Evolutionary conservation across 2,113 vertebrate species (phyloP).

Genomic region (Gasterosteus aculeatus): DNA sequence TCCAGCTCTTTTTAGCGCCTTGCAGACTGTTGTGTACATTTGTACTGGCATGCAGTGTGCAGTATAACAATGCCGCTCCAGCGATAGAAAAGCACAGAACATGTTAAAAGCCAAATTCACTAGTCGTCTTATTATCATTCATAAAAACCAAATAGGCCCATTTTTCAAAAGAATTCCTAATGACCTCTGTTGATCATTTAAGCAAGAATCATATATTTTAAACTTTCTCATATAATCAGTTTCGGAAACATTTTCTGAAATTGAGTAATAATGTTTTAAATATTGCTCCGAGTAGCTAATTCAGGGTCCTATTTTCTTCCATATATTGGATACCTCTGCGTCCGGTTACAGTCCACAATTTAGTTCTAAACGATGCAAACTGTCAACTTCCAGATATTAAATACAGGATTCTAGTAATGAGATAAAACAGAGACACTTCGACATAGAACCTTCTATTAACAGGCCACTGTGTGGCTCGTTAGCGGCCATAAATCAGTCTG

Average conservation of each 20-base stretch:
- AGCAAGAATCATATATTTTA: constrained; percentile 24
- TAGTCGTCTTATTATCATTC: not conserved
- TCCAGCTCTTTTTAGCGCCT: constrained; percentile 13
- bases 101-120: constrained; percentile 17
- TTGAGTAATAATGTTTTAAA: constrained; percentile 9
- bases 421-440: constrained; percentile 29
- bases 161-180: not conserved
- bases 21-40: constrained; percentile 9
- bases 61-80: constrained; percentile 2
- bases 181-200: constrained; percentile 32
- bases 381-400: constrained; percentile 19
- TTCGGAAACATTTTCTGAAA: not conserved
- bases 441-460: constrained; percentile 27
- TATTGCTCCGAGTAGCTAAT: constrained; percentile 11
- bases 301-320: constrained; percentile 1
- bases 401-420: constrained; percentile 36
- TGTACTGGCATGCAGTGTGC: not conserved
- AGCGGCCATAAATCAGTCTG: constrained; percentile 67
- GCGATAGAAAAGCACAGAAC: constrained; percentile 9
- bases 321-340: not conserved
- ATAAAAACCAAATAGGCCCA: not conserved
- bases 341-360: not conserved
- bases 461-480: constrained; percentile 59
- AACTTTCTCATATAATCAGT: constrained; percentile 26
- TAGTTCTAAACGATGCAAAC: constrained; percentile 5